Evolutionary conservation across 2,888 invertebrate genomes (phyloP).

Genomic region (Geotrupes spiniger): DNA sequence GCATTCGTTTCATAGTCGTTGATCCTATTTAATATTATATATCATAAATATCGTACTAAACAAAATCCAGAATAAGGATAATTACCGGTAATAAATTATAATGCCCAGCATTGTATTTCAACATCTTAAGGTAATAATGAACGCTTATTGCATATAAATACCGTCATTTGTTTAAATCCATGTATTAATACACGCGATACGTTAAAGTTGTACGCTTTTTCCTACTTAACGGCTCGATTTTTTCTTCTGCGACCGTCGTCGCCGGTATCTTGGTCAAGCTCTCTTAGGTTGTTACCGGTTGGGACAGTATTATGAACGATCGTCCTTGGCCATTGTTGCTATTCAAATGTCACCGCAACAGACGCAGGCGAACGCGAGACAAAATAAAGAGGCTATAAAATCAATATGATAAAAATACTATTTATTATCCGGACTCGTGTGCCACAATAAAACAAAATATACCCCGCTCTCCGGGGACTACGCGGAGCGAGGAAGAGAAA

Average conservation of each 20-base stretch:
- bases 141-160: too few relatives aligned
- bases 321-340: slow-evolving; percentile 45
- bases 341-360: slow-evolving; percentile 43
- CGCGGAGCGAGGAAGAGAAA: not conserved
- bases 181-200: too few relatives aligned
- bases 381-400: slow-evolving; percentile 45
- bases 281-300: slow-evolving; percentile 19
- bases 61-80: too few relatives aligned
- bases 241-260: not conserved
- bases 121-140: too few relatives aligned
- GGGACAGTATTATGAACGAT: slow-evolving; percentile 33
- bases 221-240: too few relatives aligned
- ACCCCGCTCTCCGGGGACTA: slow-evolving; percentile 15
- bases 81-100: too few relatives aligned
- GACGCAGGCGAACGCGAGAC: slow-evolving; percentile 36
- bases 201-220: too few relatives aligned
- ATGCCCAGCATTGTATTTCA: too few relatives aligned
- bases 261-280: slow-evolving; percentile 20
- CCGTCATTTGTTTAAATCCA: too few relatives aligned
- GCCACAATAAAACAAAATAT: slow-evolving; percentile 38
- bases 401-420: slow-evolving; percentile 45
- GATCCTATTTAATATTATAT: too few relatives aligned
- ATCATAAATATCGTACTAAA: too few relatives aligned
- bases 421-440: slow-evolving; percentile 41
- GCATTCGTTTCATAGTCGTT: too few relatives aligned